Evolutionary conservation across 2,888 invertebrate genomes (phyloP), one percentile per base, ranked within the genome.

Genomic region (Limnephilus rhombicus): DNA sequence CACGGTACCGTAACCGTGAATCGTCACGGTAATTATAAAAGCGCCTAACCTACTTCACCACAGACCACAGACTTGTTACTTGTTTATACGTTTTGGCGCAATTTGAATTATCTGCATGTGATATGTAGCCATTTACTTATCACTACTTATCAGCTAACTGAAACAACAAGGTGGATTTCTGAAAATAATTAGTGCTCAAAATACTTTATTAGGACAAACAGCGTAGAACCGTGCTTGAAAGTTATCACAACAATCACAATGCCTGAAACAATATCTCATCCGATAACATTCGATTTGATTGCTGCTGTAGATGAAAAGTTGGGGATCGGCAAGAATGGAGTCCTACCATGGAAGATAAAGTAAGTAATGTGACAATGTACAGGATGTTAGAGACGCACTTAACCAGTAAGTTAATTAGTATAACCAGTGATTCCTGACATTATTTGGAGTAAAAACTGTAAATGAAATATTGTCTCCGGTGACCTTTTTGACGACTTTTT

Each of bases 341-440:
- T 97, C 80, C 95, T 99, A 85, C 99, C 99, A 24, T 99, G 99
- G 99, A 96, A 96, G 94, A 95, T 99, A 83, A 98, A 97, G 98
- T 98, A 96, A 96, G 96, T 94, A 13, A 37, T 31, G 29, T 53
- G 49, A 49, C 13, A 49, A 49, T 37, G 5, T 41, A 41, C 41
- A 41, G 41, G 41, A 0, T 41, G 5, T 41, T 41, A 37, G 5
- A 3, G 37, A 5, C 2, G 1, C 3, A 37, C 37, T 37, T 37
- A 3, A 37, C 37, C n/a, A n/a, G n/a, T n/a, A n/a, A n/a, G n/a
- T n/a, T n/a, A n/a, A n/a, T 37, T 1, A 37, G 2, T 37, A 4
- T 41, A 41, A 41, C 41, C 41, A 41, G 9, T 41, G 41, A 41
- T 41, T 41, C 41, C 41, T 41, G 41, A 41, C 41, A 41, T 41